phyloP scores from a whole-genome alignment of 1,140 invertebrate genomes.

The Drosophila saltans region DNA sequence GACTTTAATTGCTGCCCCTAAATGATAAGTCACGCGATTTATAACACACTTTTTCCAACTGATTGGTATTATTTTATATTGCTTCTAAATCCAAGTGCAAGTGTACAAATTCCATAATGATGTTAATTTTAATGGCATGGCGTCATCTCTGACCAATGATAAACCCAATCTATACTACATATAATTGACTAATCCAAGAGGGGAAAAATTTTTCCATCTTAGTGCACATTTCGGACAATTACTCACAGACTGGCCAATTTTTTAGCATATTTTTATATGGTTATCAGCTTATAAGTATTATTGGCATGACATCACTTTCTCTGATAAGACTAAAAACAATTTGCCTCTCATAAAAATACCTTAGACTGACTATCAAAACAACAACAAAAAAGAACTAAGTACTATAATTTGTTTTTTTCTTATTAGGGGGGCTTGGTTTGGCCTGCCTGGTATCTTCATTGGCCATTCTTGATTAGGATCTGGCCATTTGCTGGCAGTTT shows the following conservation, averaged over 20 bases:
- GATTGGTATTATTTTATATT: background rate
- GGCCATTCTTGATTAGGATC: conserved; percentile 21
- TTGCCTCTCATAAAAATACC: conserved; percentile 69
- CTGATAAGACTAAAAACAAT: conserved; percentile 62
- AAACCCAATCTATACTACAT: background rate
- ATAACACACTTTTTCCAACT: no score
- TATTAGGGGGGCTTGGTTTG: conserved; percentile 35
- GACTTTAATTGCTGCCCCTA: no score
- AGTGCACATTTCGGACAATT: conserved; percentile 31
- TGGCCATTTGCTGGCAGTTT: background rate
- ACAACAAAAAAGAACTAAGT: background rate
- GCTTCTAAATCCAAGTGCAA: background rate
- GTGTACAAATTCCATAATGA: conserved; percentile 19
- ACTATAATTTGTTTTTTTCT: conserved; percentile 9
- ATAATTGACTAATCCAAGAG: no score
- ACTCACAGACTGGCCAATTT: conserved; percentile 32
- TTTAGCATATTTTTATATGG: conserved; percentile 1
- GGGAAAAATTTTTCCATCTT: conserved; percentile 7
- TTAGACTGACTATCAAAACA: conserved; percentile 50
- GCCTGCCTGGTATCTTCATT: background rate
- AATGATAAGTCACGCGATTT: background rate
- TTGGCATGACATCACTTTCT: conserved; percentile 70
- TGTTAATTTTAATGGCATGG: conserved; percentile 18
- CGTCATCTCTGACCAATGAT: conserved; percentile 31
- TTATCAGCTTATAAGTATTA: conserved; percentile 40